A percentile compares a stretch with the other conserved stretches of the same genome.
Evolutionary conservation across 1,140 invertebrate species (phyloP).

Genomic region (Megalopta genalis): DNA sequence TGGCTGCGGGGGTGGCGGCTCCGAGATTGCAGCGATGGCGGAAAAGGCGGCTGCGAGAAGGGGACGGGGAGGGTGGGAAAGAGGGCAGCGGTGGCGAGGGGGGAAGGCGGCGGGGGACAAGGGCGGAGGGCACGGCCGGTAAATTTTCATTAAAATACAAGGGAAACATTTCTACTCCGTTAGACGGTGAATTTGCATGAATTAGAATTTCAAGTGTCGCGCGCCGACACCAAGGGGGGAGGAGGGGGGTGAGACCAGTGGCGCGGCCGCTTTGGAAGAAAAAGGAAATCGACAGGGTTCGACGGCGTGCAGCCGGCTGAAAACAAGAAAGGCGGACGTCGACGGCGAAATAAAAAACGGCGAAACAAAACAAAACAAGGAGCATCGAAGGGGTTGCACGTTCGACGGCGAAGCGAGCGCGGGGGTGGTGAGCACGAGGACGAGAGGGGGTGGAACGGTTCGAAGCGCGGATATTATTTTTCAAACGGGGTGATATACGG

Average conservation of each 20-base stretch:
- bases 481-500: constrained; percentile 60
- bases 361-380: neutral
- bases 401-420: too few relatives aligned
- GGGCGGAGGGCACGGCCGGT: constrained; percentile 2
- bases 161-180: constrained; percentile 59
- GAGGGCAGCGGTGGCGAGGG: constrained; percentile 5
- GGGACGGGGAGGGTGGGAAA: neutral
- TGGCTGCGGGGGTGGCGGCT: neutral
- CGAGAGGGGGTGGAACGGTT: neutral
- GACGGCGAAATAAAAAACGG: too few relatives aligned
- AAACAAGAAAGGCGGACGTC: neutral
- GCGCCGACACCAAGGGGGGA: constrained; percentile 21
- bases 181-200: constrained; percentile 63
- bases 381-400: neutral
- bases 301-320: constrained; percentile 12
- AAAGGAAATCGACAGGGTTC: constrained; percentile 57
- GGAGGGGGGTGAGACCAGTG: neutral
- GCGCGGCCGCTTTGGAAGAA: constrained; percentile 49
- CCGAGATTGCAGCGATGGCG: constrained; percentile 28
- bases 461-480: constrained; percentile 60
- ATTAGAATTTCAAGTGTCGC: constrained; percentile 65
- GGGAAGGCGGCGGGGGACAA: neutral
- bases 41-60: neutral
- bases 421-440: too few relatives aligned
- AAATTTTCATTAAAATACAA: constrained; percentile 60